Evolutionary conservation across 2,797 vertebrate species (phyloP).

Genomic region (Florisuga fusca): DNA sequence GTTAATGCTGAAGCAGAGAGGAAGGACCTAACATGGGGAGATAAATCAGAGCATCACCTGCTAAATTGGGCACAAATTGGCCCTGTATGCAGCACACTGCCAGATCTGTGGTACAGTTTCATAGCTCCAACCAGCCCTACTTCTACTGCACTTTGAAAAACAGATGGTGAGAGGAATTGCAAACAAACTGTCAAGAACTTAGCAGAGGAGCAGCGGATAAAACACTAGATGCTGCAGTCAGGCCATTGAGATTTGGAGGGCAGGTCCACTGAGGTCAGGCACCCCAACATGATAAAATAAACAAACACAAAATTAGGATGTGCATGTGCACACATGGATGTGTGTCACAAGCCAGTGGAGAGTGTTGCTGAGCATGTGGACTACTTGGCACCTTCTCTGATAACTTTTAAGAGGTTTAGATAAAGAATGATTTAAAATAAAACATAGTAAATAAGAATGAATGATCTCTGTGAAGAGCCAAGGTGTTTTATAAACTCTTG

Average conservation of each 20-base stretch:
- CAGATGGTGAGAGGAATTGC: not conserved
- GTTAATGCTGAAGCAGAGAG: not conserved
- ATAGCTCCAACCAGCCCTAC: not conserved
- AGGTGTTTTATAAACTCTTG: not conserved
- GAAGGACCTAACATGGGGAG: not conserved
- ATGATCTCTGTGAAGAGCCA: not conserved
- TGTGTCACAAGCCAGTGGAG: not conserved
- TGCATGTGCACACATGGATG: not conserved
- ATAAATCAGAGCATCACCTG: not conserved
- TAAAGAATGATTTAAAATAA: not conserved
- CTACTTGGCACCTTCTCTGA: not conserved
- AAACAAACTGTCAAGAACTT: not conserved
- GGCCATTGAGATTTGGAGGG: not conserved
- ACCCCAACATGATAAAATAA: not conserved
- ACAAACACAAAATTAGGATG: not conserved
- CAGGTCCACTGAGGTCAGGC: not conserved
- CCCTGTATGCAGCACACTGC: too few relatives aligned
- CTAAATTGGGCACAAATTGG: not conserved
- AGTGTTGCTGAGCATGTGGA: not conserved
- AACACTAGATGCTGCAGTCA: not conserved
- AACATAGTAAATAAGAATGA: not conserved
- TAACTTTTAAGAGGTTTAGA: not conserved
- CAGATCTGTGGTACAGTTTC: accelerated
- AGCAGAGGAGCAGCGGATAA: not conserved
- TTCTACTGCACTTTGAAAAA: not conserved